These are phyloP conservation scores for Carcina quercana DNA, from an alignment of 2,888 invertebrate species.

Conservation along the genomic window DNA sequence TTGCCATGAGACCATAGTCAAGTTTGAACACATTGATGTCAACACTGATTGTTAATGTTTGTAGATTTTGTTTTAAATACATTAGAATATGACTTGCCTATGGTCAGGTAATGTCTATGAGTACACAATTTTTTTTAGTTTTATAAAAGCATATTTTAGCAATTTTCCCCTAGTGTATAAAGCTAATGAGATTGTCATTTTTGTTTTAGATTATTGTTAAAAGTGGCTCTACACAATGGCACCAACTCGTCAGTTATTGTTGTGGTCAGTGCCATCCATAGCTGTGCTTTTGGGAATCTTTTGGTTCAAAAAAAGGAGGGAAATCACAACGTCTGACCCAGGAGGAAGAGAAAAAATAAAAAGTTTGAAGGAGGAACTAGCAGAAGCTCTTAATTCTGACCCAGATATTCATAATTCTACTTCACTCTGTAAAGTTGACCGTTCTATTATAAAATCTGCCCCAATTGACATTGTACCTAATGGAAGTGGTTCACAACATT, in stretches of 20 bases:
- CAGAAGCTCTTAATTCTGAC: constrained; percentile 59
- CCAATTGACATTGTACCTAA: constrained; percentile 80
- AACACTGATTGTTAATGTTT: too few species aligned
- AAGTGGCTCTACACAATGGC: constrained; percentile 86
- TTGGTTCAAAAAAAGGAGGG: constrained; percentile 88
- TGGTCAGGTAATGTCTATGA: too few species aligned
- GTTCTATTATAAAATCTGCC: constrained; percentile 74
- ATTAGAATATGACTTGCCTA: too few species aligned
- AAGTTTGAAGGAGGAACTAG: constrained; percentile 63
- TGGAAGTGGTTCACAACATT: constrained; percentile 64
- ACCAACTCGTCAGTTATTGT: constrained; percentile 83
- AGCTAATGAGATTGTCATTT: constrained; percentile 23
- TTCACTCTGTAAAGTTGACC: constrained; percentile 56
- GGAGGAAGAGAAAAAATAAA: constrained; percentile 76
- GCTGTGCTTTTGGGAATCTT: constrained; percentile 85
- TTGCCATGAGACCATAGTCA: too few species aligned
- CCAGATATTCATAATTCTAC: constrained; percentile 53
- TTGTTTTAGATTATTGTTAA: constrained; percentile 73
- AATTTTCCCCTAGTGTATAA: too few species aligned
- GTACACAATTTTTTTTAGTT: too few species aligned
- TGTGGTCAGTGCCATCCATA: constrained; percentile 86
- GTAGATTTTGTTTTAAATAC: too few species aligned
- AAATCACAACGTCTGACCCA: constrained; percentile 83
- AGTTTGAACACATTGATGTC: too few species aligned
- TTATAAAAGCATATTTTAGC: too few species aligned